phyloP scores from a whole-genome alignment of 2,888 invertebrate genomes.

The Gisinianus flammeolus region DNA sequence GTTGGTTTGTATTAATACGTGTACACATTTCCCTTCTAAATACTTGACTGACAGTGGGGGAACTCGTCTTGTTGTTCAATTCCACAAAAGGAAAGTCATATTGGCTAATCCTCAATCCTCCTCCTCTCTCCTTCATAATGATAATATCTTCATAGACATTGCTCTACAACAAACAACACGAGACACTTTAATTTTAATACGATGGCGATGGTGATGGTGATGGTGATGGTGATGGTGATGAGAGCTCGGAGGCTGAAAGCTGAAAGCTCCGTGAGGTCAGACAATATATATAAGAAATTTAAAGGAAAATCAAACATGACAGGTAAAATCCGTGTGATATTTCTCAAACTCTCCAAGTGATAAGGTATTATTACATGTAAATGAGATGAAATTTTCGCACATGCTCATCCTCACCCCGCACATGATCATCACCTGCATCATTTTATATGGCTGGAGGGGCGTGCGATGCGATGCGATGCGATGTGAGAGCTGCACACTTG shows the following conservation, averaged over 20 bases:
- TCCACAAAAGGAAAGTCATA: no score
- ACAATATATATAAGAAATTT: neutral
- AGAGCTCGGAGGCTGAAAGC: neutral
- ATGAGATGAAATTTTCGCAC: neutral
- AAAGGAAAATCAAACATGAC: neutral
- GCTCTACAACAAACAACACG: no score
- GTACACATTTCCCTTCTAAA: no score
- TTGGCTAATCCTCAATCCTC: no score
- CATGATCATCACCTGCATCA: neutral
- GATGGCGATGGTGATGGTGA: no score
- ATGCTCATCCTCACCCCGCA: neutral
- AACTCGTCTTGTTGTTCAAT: no score
- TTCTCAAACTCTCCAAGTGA: neutral
- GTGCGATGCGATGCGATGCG: neutral
- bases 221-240: neutral
- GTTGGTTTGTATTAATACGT: no score
- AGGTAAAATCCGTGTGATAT: neutral
- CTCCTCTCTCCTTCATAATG: no score
- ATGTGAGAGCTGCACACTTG: neutral
- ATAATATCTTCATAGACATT: no score
- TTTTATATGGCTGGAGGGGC: neutral
- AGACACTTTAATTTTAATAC: no score
- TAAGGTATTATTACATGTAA: neutral
- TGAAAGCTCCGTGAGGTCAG: neutral
- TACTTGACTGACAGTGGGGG: no score